phyloP scores from a whole-genome alignment of 2,888 invertebrate genomes.

The Encarsia formosa region DNA sequence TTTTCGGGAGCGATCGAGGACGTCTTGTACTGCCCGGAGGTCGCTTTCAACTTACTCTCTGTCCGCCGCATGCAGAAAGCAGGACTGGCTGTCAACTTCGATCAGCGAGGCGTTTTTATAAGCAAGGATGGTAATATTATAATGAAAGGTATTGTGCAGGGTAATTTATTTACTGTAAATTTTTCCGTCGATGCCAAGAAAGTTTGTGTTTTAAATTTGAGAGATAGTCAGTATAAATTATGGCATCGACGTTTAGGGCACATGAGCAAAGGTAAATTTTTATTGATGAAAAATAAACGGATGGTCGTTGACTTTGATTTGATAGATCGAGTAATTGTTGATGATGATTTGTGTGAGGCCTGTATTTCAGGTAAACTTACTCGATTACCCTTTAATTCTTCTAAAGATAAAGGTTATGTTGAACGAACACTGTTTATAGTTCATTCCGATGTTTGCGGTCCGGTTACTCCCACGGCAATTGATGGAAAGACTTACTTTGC shows the following conservation, averaged over 20 bases:
- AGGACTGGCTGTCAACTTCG: conserved; percentile 26
- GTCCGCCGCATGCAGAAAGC: conserved; percentile 32
- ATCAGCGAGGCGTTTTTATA: not conserved
- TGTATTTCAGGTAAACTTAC: conserved; percentile 15
- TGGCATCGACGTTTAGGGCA: conserved; percentile 8
- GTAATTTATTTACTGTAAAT: not conserved
- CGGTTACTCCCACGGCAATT: conserved; percentile 20
- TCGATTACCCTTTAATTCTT: not conserved
- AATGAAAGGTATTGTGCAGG: not conserved
- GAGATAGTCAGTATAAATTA: not conserved
- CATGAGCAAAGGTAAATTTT: conserved; percentile 13
- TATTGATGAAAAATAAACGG: conserved; percentile 7
- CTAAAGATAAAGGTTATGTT: not conserved
- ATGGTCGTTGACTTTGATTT: conserved; percentile 7
- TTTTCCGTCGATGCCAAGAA: conserved; percentile 4
- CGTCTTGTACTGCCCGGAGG: conserved; percentile 36
- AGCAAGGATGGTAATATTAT: not conserved
- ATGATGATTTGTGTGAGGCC: conserved; percentile 13
- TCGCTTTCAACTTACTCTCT: conserved; percentile 34
- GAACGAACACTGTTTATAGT: conserved; percentile 20
- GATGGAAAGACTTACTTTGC: too few relatives aligned
- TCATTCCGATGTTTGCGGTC: conserved; percentile 25
- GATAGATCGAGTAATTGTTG: conserved; percentile 12
- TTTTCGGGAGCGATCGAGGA: conserved; percentile 26
- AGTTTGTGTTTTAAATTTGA: too few relatives aligned